Evolutionary conservation across 2,797 vertebrate genomes (phyloP).

Genomic region (Aythya fuligula): DNA sequence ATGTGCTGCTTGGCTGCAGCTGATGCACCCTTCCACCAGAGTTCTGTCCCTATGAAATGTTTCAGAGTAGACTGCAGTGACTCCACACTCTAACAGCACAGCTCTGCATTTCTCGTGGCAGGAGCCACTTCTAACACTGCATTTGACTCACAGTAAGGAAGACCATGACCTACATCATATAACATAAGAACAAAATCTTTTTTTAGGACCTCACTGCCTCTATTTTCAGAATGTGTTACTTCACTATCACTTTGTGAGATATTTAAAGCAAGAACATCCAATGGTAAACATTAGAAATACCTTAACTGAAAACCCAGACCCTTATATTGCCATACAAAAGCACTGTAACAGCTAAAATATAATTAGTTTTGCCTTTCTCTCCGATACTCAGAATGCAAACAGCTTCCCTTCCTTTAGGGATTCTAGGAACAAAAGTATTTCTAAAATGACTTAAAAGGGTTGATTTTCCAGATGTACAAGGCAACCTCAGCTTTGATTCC

Average conservation of each 20-base stretch:
- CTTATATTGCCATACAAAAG: neutral
- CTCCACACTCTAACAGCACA: neutral
- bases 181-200: neutral
- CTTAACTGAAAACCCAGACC: neutral
- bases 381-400: neutral
- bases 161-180: neutral
- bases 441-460: neutral
- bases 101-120: neutral
- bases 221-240: neutral
- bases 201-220: neutral
- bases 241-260: neutral
- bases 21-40: neutral
- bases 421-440: neutral
- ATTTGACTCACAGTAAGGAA: neutral
- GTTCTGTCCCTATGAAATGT: rapidly evolving
- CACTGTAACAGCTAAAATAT: neutral
- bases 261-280: neutral
- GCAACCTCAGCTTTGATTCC: neutral
- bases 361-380: neutral
- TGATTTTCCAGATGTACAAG: neutral
- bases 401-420: neutral
- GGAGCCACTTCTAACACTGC: neutral
- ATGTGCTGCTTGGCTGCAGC: neutral
- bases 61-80: neutral
- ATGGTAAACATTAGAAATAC: neutral